A percentile compares a stretch with the other conserved stretches of the same genome.
Conservation (phyloP, 2,888 invertebrate species). For the Acronicta alni region DNA sequence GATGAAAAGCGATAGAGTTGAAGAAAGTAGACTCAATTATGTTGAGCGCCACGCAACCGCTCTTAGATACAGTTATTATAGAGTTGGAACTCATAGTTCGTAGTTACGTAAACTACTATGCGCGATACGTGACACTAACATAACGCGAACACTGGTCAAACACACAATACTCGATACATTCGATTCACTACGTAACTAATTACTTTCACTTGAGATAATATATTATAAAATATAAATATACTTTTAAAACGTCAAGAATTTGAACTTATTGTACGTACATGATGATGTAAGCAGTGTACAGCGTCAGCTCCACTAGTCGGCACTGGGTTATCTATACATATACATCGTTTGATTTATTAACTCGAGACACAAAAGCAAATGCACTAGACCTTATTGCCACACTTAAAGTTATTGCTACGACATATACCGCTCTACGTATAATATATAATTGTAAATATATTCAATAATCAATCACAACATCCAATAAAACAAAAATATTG, state of each 20-base stretch:
- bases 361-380: constrained; percentile 83
- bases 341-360: constrained; percentile 70
- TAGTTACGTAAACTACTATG: not conserved
- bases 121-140: constrained; percentile 48
- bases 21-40: constrained; percentile 9
- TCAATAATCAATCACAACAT: constrained; percentile 86
- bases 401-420: constrained; percentile 88
- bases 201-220: constrained; percentile 75
- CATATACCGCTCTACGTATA: constrained; percentile 82
- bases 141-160: constrained; percentile 62
- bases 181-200: constrained; percentile 75
- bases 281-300: constrained; percentile 83
- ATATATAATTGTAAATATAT: constrained; percentile 83
- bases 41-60: constrained; percentile 21
- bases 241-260: constrained; percentile 82
- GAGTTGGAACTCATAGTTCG: constrained; percentile 32
- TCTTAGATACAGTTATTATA: not conserved
- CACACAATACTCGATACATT: constrained; percentile 74
- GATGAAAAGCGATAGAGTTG: constrained; percentile 35
- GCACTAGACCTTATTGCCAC: constrained; percentile 87
- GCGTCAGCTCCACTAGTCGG: constrained; percentile 68
- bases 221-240: constrained; percentile 82
- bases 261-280: constrained; percentile 83
- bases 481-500: constrained; percentile 83
- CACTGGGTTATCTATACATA: constrained; percentile 70